Conservation (phyloP, 1,140 invertebrate species). For the Procambarus virginalis region DNA sequence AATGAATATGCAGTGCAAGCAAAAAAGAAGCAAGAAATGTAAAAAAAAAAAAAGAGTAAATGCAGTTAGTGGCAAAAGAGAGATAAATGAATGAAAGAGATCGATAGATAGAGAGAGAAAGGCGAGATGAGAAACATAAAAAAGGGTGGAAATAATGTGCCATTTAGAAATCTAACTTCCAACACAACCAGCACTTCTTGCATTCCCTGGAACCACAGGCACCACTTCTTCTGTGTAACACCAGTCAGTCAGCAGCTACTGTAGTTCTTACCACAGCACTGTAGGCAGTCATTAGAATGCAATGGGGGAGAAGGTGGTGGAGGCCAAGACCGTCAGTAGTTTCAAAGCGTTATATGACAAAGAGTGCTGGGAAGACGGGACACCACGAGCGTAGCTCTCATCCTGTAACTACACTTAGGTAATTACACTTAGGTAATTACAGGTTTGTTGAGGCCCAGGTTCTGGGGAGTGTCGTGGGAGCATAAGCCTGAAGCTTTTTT, state of each 20-base stretch:
- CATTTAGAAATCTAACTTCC: constrained; percentile 17
- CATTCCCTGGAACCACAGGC: constrained; percentile 21
- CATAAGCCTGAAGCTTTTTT: constrained; percentile 31
- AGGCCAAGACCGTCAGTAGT: too few species aligned
- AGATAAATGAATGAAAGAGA: neutral
- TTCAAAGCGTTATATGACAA: too few species aligned
- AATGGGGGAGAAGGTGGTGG: too few species aligned
- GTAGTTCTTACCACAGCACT: neutral
- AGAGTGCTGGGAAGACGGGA: too few species aligned
- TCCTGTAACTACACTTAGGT: too few species aligned
- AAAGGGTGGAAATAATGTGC: neutral
- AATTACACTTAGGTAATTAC: too few species aligned
- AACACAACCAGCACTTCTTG: constrained; percentile 10
- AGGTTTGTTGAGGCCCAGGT: neutral
- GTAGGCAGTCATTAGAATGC: neutral
- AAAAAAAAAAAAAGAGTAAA: neutral
- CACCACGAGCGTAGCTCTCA: too few species aligned
- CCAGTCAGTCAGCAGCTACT: neutral
- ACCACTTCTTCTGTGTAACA: neutral
- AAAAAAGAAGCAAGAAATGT: neutral
- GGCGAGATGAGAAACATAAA: neutral
- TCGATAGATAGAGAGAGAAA: neutral
- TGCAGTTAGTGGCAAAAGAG: too few species aligned
- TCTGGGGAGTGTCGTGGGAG: constrained; percentile 6
- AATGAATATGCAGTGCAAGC: neutral